Conservation (phyloP, 2,797 vertebrate species). For the Hydrocynus forskahlii region DNA sequence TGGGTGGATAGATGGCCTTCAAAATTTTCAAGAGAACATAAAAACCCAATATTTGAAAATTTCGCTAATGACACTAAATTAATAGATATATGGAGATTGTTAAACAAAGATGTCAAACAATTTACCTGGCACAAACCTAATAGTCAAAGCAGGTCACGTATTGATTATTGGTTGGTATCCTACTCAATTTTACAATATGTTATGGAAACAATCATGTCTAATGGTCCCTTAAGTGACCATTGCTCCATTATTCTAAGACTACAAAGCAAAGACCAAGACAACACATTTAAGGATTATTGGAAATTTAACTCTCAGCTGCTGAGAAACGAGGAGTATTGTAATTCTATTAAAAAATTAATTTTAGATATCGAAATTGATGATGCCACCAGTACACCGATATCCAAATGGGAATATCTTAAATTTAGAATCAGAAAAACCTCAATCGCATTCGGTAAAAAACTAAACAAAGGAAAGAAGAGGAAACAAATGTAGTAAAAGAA, state of each 20-base stretch:
- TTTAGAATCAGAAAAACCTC: too few species aligned
- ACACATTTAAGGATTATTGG: not conserved
- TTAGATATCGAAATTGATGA: conserved; percentile 1
- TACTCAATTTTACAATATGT: conserved; percentile 25
- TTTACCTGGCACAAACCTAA: conserved; percentile 39
- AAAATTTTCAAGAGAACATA: too few species aligned
- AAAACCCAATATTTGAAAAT: too few species aligned
- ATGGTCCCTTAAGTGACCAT: conserved; percentile 2
- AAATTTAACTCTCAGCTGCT: conserved; percentile 8
- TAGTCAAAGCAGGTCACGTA: conserved; percentile 11
- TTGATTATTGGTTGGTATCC: conserved; percentile 23
- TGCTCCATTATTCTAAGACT: not conserved
- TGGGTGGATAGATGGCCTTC: too few species aligned
- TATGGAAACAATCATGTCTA: not conserved
- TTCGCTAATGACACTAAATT: too few species aligned
- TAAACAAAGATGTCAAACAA: not conserved
- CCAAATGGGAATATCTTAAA: conserved; percentile 12
- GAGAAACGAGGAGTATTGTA: not conserved
- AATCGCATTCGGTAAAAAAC: conserved; percentile 11
- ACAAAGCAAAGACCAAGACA: not conserved
- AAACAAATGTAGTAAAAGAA: not conserved
- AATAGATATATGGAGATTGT: conserved; percentile 15
- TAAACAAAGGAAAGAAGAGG: not conserved
- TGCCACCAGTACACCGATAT: not conserved
- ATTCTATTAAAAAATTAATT: not conserved